phyloP scores from a whole-genome alignment of 2,113 vertebrate species.

The Lutjanus erythropterus region DNA sequence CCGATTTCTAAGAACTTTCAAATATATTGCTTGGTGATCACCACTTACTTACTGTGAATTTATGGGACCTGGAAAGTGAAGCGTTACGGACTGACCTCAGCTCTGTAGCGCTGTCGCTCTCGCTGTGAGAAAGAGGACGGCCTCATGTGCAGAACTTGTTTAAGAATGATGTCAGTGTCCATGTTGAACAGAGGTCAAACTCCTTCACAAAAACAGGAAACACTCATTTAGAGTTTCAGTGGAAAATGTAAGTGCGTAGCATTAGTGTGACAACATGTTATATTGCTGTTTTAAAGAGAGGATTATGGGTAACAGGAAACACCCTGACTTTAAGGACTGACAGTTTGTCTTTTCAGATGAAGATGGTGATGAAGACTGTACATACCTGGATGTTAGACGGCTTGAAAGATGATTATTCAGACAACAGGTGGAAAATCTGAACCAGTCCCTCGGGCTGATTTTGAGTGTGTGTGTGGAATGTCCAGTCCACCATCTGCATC shows the following conservation, averaged over 20 bases:
- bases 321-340: neutral
- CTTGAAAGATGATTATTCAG: neutral
- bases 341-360: too few relatives aligned
- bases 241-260: neutral
- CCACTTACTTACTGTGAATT: too few relatives aligned
- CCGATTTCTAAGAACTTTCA: too few relatives aligned
- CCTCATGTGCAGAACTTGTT: neutral
- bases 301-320: neutral
- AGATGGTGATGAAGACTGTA: neutral
- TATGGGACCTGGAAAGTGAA: too few relatives aligned
- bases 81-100: constrained; percentile 10
- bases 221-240: neutral
- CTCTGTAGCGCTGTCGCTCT: neutral
- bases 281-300: neutral
- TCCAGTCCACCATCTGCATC: neutral
- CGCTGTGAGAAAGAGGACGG: neutral
- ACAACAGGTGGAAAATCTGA: neutral
- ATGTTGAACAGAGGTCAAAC: neutral
- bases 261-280: neutral
- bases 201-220: neutral
- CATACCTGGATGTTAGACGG: neutral
- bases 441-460: neutral
- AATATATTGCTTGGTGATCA: too few relatives aligned
- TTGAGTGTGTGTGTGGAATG: neutral
- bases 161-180: neutral